Base-by-base conservation (phyloP, 2,113 vertebrate genomes). In the Hippopotamus amphibius region DNA sequence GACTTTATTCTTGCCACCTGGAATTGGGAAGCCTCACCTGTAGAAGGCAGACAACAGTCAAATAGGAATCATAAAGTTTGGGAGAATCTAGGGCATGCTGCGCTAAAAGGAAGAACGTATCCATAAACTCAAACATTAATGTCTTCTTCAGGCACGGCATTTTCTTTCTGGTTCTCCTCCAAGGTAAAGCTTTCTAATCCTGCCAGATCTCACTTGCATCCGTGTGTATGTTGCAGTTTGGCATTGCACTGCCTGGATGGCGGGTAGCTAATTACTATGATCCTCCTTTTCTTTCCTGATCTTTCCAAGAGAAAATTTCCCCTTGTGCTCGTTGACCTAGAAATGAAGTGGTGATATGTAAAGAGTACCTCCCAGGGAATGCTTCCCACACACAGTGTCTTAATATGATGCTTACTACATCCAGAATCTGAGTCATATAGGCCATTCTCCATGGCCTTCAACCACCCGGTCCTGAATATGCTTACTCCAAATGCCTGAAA, bases 91-190 rank as follows among this genome's bases (percentile, higher is more conserved):
- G 90, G 93, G 97, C 80, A 63, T 77, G 43, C 55, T 87, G 65
- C 21, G 12, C 69, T 95, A 68, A 96, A 96, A 92, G 37, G 15
- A 92, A 28, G 5, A 80, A 57, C 37, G 48, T 63, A 79, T 2
- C 48, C 55, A 86, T 96, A 85, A 95, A 92, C 61, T 71, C 57
- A 96, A 95, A 43, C 93, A 88, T 88, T 96, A 61, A 81, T 88
- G 37, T 96, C 93, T 94, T 85, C 66, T 72, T 41, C 76, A 94
- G 37, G 33, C 41, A 83, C 5, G 22, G 46, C 19, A 33, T 92
- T 96, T 93, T 96, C 81, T 82, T 92, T 86, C 72, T 93, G 76
- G 26, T 97, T 96, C 28, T 94, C 65, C 65, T 97, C 90, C 95
- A 97, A 94, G 46, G 22, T 30, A 96, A 96, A 96, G 46, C 24